phyloP scores from a whole-genome alignment of 2,113 vertebrate genomes.

The Seriola aureovittata region DNA sequence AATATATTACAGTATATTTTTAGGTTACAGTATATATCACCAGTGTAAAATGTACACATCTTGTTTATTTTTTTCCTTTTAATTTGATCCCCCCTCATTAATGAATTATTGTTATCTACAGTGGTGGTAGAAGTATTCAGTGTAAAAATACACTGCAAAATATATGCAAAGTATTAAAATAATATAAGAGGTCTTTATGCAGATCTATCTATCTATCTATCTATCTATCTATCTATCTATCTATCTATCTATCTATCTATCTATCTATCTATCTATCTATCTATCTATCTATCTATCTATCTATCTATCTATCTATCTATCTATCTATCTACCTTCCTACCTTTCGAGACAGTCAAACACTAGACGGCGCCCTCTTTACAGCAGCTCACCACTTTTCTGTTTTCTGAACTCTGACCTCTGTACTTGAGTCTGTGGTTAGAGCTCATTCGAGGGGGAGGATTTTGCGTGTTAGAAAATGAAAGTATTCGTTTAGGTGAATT shows the following conservation, averaged over 20 bases:
- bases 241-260: neutral
- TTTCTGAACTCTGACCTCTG: slow-evolving; percentile 57
- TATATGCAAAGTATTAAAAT: neutral
- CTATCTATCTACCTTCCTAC: no score
- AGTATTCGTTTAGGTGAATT: neutral
- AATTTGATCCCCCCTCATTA: neutral
- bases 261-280: slow-evolving; percentile 1
- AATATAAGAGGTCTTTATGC: neutral
- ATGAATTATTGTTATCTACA: neutral
- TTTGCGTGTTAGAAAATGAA: slow-evolving; percentile 44
- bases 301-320: no score
- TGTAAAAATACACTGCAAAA: neutral
- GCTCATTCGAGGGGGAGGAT: slow-evolving; percentile 28
- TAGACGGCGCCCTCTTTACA: slow-evolving; percentile 51
- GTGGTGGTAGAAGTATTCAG: neutral
- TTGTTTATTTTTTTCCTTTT: neutral
- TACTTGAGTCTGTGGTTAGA: slow-evolving; percentile 4
- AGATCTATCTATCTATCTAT: no score
- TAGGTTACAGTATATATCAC: neutral
- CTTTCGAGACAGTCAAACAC: neutral
- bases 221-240: no score
- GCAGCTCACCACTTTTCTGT: neutral
- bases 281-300: neutral
- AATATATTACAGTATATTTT: neutral
- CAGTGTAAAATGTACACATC: neutral